Evolutionary conservation across 2,888 invertebrate genomes (phyloP).

Genomic region (Nymphalis urticae): DNA sequence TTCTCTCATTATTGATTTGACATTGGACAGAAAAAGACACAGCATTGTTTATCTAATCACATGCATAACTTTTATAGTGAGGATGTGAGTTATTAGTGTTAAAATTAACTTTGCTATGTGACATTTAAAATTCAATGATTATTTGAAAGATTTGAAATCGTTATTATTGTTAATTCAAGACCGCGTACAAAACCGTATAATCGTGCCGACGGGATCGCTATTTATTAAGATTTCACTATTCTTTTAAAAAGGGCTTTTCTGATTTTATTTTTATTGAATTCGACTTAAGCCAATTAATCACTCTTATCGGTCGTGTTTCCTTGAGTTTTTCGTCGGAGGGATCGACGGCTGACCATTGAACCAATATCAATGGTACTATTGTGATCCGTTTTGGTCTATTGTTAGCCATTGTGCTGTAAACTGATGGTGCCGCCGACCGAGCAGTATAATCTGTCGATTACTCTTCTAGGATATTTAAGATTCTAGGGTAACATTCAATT

Average conservation of each 20-base stretch:
- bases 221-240: slow-evolving; percentile 23
- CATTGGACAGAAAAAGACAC: too few species aligned
- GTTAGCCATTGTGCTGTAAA: slow-evolving; percentile 69
- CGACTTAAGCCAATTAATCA: slow-evolving; percentile 79
- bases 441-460: slow-evolving; percentile 67
- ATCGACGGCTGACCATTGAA: slow-evolving; percentile 65
- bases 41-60: too few species aligned
- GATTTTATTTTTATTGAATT: slow-evolving; percentile 73
- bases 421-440: slow-evolving; percentile 66
- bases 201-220: not conserved
- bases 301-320: slow-evolving; percentile 75
- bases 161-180: too few species aligned
- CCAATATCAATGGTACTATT: slow-evolving; percentile 60
- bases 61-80: too few species aligned
- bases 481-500: slow-evolving; percentile 10
- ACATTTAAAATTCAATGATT: too few species aligned
- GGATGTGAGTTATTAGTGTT: too few species aligned
- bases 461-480: slow-evolving; percentile 53
- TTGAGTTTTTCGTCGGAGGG: slow-evolving; percentile 67
- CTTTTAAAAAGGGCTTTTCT: slow-evolving; percentile 46
- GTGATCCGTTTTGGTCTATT: slow-evolving; percentile 60
- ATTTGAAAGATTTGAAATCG: too few species aligned
- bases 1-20: too few species aligned
- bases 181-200: too few species aligned
- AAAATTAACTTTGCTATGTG: not conserved